Base-by-base conservation (phyloP, 2,113 vertebrate genomes). In the Pyxicephalus adspersus region DNA sequence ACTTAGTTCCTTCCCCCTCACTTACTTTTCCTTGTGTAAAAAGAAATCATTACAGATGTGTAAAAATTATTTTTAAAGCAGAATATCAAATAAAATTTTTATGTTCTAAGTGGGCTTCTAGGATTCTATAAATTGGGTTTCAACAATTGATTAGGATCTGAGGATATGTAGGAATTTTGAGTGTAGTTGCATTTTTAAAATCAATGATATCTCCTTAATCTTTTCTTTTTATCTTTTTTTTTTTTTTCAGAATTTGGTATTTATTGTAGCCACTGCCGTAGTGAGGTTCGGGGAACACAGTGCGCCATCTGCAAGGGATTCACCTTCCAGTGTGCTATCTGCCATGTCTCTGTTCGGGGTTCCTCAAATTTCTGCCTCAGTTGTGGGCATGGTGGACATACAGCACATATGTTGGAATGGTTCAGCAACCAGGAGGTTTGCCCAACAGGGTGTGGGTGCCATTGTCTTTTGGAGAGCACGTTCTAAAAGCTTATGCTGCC, bases 351-450 rank as follows among this genome's bases (percentile, higher is more conserved):
- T 0, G 98, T 98, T 6, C 92, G 97, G 0, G 98, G 98, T 17
- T 97, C 96, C 0, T 99, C 98, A 84, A 99, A 98, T 57, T 99
- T 99, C 95, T 99, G 98, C 87, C 92, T 99, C 76, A 96, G 94
- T n/a, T 99, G 98, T 0, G 97, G 96, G 0, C 97, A 99, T 0
- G 98, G 98, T 0, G 98, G 98, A 4, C 97, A 99, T 90, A 98
- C 97, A 58, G 93, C 92, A 77, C 98, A 98, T 87, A 98, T 99
- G 98, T 95, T 99, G 95, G 97, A 98, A 85, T 99, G 98, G 98
- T 99, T 99, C 71, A 92, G 96, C 31, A 92, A 91, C 0, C 97
- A 96, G 87, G 97, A 98, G 80, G 96, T 98, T 79, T 99, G 98
- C 76, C 97, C 97, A 63, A 96, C 97, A 0, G 97, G 98, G 83